Percentiles rank a stretch among this genome's conserved stretches.
Evolutionary conservation across 2,888 invertebrate genomes (phyloP).

Genomic region (Leucozona laternaria): DNA sequence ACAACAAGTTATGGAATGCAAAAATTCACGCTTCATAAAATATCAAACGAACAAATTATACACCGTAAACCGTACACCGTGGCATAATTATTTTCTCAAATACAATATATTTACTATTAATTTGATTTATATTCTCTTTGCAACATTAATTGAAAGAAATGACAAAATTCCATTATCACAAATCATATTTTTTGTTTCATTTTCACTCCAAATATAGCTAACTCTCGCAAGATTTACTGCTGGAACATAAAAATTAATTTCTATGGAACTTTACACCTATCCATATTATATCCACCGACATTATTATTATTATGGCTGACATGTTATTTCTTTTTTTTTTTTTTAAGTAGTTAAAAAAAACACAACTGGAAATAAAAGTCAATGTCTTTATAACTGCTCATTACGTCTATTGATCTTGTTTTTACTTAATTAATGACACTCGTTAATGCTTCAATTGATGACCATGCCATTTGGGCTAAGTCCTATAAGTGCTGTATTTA

Average conservation of each 20-base stretch:
- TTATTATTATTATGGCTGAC: background rate
- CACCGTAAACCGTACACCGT: no score
- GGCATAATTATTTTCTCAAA: background rate
- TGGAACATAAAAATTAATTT: constrained; percentile 37
- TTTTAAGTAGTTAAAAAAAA: background rate
- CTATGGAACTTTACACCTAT: background rate
- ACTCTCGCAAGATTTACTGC: constrained; percentile 26
- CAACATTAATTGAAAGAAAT: constrained; percentile 41
- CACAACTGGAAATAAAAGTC: background rate
- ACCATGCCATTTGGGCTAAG: constrained; percentile 31
- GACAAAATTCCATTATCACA: constrained; percentile 41
- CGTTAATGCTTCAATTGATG: constrained; percentile 43
- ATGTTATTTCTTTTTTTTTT: background rate
- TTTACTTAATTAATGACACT: constrained; percentile 44
- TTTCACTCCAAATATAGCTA: constrained; percentile 19
- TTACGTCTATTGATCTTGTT: constrained; percentile 22
- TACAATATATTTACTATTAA: background rate
- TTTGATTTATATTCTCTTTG: constrained; percentile 16
- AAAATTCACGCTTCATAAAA: no score
- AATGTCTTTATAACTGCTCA: constrained; percentile 44
- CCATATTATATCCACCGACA: background rate
- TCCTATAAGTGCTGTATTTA: constrained; percentile 26
- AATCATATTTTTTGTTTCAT: constrained; percentile 25
- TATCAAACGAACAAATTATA: no score
- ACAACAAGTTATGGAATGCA: no score